phyloP scores from a whole-genome alignment of 2,888 invertebrate species.

The Podabrus alpinus region DNA sequence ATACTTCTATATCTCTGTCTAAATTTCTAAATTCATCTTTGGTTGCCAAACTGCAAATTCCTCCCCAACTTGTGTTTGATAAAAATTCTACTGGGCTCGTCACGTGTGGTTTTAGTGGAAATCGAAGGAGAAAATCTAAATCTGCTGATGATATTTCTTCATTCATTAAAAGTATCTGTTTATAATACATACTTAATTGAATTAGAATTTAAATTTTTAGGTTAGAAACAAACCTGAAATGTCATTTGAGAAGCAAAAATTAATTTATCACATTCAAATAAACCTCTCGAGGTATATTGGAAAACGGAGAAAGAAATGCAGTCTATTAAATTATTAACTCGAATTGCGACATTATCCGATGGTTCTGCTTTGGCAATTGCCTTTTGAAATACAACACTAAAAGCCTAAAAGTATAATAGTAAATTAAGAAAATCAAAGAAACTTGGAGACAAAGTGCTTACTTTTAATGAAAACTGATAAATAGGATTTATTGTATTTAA shows the following conservation, averaged over 20 bases:
- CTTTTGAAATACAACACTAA: constrained; percentile 96
- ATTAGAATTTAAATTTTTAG: no score
- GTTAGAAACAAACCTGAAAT: constrained; percentile 71
- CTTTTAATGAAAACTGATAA: constrained; percentile 96
- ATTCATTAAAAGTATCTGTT: constrained; percentile 81
- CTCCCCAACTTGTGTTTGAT: constrained; percentile 92
- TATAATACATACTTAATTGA: constrained; percentile 6
- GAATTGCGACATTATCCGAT: constrained; percentile 73
- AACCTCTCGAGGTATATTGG: constrained; percentile 90
- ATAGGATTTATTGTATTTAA: constrained; percentile 95
- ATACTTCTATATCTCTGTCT: constrained; percentile 94
- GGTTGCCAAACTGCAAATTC: constrained; percentile 85
- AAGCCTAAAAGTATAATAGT: constrained; percentile 68
- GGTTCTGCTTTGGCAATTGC: constrained; percentile 89
- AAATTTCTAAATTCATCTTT: constrained; percentile 93
- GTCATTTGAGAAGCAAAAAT: constrained; percentile 97
- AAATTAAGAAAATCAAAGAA: not conserved
- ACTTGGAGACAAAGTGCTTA: constrained; percentile 44
- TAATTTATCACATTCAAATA: constrained; percentile 95
- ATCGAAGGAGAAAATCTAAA: constrained; percentile 89
- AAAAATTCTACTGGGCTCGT: constrained; percentile 94
- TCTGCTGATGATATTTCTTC: constrained; percentile 85
- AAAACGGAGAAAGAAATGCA: constrained; percentile 94
- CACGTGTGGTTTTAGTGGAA: constrained; percentile 90
- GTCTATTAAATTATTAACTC: constrained; percentile 90